A percentile compares a stretch with the other conserved stretches of the same genome.
Conservation (phyloP, 2,888 invertebrate genomes). For the Melieria picta region DNA sequence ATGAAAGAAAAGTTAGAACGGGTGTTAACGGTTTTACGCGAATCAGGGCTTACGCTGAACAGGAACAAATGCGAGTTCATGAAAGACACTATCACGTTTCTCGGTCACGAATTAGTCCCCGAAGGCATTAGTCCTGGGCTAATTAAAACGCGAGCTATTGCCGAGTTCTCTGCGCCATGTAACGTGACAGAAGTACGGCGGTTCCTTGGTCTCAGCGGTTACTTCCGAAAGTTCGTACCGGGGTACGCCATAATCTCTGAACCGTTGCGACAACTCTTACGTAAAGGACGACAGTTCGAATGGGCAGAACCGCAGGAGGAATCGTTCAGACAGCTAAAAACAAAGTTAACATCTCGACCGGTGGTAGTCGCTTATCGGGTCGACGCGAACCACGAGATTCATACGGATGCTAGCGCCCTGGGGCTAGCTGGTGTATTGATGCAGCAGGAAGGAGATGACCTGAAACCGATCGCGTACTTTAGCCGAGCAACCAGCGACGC, state of each 20-base stretch:
- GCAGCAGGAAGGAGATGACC: not conserved
- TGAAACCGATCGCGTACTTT: conserved; percentile 20
- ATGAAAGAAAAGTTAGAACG: conserved; percentile 21
- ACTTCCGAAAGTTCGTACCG: conserved; percentile 19
- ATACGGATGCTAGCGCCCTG: conserved; percentile 5
- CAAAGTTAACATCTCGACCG: conserved; percentile 1
- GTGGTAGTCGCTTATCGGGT: conserved; percentile 18
- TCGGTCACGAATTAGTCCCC: conserved; percentile 2
- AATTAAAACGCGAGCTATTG: not conserved
- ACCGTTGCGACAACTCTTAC: conserved; percentile 10
- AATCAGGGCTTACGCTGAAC: conserved; percentile 15
- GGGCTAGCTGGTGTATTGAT: conserved; percentile 8
- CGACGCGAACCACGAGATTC: no score
- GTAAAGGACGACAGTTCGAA: conserved; percentile 4
- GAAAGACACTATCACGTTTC: conserved; percentile 9
- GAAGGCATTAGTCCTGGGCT: conserved; percentile 3
- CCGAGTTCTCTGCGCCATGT: not conserved
- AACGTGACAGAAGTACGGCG: not conserved
- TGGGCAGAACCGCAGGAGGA: not conserved
- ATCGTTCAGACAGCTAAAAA: not conserved
- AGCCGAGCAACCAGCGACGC: conserved; percentile 12
- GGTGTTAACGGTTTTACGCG: not conserved
- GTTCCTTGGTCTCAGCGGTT: conserved; percentile 1
- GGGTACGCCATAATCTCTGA: conserved; percentile 6
- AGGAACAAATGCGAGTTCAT: conserved; percentile 14